Evolutionary conservation across 2,113 vertebrate genomes (phyloP).

Genomic region (Ceyx margarethae): DNA sequence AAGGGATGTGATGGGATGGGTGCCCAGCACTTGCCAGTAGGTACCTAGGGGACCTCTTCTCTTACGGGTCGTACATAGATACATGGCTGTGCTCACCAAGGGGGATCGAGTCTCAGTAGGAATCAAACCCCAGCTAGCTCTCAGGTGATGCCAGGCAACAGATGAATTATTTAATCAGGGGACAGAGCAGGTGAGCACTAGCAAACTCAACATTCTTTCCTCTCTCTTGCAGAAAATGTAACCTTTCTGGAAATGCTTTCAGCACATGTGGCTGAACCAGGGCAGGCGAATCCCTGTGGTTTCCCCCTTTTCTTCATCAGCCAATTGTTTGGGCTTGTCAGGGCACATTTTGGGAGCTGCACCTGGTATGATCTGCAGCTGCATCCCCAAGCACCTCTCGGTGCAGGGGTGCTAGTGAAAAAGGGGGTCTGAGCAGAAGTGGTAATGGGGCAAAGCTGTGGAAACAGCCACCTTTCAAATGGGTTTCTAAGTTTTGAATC

Average conservation of each 20-base stretch:
- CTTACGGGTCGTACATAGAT: rapidly evolving
- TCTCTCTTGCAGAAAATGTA: background rate
- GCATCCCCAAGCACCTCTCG: background rate
- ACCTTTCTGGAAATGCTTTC: rapidly evolving
- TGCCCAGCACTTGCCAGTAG: rapidly evolving
- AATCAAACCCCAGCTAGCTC: background rate
- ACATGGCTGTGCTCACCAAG: rapidly evolving
- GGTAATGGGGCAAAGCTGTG: background rate
- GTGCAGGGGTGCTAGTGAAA: background rate
- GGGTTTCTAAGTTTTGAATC: background rate
- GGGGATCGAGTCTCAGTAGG: background rate
- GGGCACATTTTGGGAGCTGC: background rate
- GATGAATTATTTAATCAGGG: background rate
- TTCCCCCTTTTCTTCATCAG: background rate
- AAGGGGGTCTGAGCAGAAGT: background rate
- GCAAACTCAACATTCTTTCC: background rate
- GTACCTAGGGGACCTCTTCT: rapidly evolving
- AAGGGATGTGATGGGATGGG: background rate
- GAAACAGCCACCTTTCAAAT: rapidly evolving
- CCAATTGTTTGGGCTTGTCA: background rate
- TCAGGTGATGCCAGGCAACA: rapidly evolving
- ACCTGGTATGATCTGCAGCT: background rate
- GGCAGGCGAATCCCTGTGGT: background rate
- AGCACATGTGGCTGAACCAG: rapidly evolving
- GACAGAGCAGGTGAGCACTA: background rate